These are phyloP conservation scores for Engraulis encrasicolus DNA, from an alignment of 2,113 vertebrate species.

Conservation along the genomic window DNA sequence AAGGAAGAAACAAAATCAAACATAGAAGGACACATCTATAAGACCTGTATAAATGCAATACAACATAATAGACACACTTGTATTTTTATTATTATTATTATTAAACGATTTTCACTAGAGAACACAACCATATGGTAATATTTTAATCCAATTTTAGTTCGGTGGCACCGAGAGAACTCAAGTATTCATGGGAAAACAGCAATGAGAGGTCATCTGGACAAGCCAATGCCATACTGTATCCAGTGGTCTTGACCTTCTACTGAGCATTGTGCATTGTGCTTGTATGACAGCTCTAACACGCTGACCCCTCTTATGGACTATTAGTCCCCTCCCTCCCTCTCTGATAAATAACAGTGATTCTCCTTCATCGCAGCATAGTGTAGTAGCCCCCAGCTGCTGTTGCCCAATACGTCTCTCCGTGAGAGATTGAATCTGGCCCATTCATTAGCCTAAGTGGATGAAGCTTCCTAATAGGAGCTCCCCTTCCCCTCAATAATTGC, in stretches of 20 bases:
- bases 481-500: conserved; percentile 87
- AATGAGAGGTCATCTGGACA: background rate
- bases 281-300: background rate
- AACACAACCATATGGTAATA: background rate
- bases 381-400: conserved; percentile 74
- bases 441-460: conserved; percentile 88
- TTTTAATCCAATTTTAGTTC: background rate
- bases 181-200: background rate
- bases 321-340: conserved; percentile 13
- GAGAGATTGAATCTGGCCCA: conserved; percentile 83
- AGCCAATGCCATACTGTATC: background rate
- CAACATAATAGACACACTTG: too few relatives aligned
- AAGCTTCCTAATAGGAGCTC: conserved; percentile 84
- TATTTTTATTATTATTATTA: too few relatives aligned
- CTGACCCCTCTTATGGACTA: background rate
- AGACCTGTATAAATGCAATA: too few relatives aligned
- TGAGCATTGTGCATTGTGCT: background rate
- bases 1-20: too few relatives aligned
- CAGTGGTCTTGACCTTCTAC: background rate
- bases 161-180: background rate
- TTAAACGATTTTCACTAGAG: background rate
- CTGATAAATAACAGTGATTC: conserved; percentile 76
- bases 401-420: conserved; percentile 77
- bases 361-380: conserved; percentile 62
- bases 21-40: too few relatives aligned